Conservation (phyloP, 1,140 invertebrate species). For the Radopholus similis region DNA sequence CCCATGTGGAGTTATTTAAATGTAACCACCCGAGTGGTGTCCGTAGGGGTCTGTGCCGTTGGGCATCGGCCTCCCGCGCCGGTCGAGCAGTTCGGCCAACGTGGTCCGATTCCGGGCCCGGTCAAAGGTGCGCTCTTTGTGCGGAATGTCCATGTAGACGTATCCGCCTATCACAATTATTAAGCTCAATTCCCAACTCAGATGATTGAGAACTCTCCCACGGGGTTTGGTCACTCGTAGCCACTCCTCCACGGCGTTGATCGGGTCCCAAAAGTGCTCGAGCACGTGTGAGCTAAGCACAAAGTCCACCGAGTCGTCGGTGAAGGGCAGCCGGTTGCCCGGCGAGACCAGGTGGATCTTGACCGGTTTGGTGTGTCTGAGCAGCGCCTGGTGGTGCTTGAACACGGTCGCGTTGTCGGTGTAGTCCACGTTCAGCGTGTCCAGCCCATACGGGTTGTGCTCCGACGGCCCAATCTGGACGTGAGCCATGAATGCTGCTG, state of each 20-base stretch:
- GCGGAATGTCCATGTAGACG: slow-evolving; percentile 16
- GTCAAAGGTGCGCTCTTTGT: slow-evolving; percentile 21
- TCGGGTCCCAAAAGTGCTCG: slow-evolving; percentile 25
- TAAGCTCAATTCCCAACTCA: background rate
- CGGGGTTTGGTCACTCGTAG: slow-evolving; percentile 5
- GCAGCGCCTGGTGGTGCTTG: background rate
- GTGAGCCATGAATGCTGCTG: too few relatives aligned
- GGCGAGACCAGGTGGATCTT: slow-evolving; percentile 14
- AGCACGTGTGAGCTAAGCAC: slow-evolving; percentile 20
- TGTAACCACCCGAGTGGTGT: slow-evolving; percentile 10
- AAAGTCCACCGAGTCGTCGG: slow-evolving; percentile 14
- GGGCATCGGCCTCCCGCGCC: background rate
- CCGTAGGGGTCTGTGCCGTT: background rate
- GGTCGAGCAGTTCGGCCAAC: slow-evolving; percentile 13
- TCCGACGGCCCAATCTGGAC: slow-evolving; percentile 1
- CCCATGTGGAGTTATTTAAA: too few relatives aligned
- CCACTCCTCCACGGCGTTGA: slow-evolving; percentile 19
- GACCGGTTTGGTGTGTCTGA: background rate
- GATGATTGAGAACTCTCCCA: too few relatives aligned
- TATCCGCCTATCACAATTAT: background rate
- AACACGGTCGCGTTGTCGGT: background rate
- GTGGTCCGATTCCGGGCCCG: slow-evolving; percentile 2
- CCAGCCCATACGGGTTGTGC: background rate
- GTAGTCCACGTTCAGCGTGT: slow-evolving; percentile 1
- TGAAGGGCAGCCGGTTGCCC: slow-evolving; percentile 15